Base-by-base conservation (phyloP, 2,797 vertebrate genomes). In the Rhincodon typus region DNA sequence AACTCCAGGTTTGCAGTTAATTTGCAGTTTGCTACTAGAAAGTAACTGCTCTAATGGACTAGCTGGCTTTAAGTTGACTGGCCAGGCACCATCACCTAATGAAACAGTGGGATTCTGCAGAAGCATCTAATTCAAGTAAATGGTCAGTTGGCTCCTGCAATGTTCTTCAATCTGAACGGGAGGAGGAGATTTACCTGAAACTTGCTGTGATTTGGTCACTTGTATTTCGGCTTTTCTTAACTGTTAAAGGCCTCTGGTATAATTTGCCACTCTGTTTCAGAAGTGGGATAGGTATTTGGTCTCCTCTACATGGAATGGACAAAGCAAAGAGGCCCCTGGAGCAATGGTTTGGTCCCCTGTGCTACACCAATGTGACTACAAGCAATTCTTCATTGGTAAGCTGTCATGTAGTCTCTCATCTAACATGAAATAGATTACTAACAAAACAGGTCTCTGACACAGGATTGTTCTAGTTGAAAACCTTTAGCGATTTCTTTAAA, bases 241-340 rank as follows among this genome's bases (percentile, higher is more conserved):
- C 42, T 30, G 69, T 15, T 5, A 53, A 74, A 30, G 53, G 15
- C 74, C 1, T 95, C 94, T 57, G 93, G 38, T 42, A 34, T 15
- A 50, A 50, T 53, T 95, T 6, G 10, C 70, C 34, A 4, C 19
- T 88, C 27, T 70, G 23, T 74, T 94, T 94, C 94, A 95, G 94
- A 21, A 25, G 42, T 77, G 94, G 97, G 95, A 96, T 96, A 77
- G 66, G 53, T 96, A 93, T 96, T 96, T 96, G 96, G 53, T 94
- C 6, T 77, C 30, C 96, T 70, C 94, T 96, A 91, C 69, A 95
- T 42, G 38, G 77, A 87, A 74, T 96, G 94, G 87, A 74, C 25
- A 79, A 57, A 96, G 84, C 95, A 19, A 93, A 95, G 96, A 67
- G 88, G 66, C 86, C 96, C 5, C 95, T 96, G 66, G 86, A 96